Conservation (phyloP, 2,888 invertebrate genomes). For the Megastigmus dorsalis region DNA sequence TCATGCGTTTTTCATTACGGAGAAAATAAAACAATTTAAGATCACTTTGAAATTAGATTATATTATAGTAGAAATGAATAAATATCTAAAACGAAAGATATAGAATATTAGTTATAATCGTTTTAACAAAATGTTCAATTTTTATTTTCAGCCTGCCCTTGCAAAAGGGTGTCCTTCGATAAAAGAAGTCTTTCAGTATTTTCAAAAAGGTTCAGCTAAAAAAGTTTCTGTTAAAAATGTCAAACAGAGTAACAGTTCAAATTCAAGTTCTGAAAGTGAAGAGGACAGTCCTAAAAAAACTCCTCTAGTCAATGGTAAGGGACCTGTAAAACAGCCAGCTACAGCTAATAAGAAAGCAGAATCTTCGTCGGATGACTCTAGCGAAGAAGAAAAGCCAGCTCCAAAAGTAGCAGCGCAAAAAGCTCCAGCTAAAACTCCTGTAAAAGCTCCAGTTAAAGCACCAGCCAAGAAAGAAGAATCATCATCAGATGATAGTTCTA, state of each 20-base stretch:
- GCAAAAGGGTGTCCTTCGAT: slow-evolving; percentile 81
- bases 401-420: slow-evolving; percentile 53
- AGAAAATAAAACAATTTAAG: not conserved
- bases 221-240: slow-evolving; percentile 72
- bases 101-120: too few species aligned
- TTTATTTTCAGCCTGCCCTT: slow-evolving; percentile 77
- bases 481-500: slow-evolving; percentile 51
- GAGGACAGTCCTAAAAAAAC: slow-evolving; percentile 62
- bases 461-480: slow-evolving; percentile 59
- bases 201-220: slow-evolving; percentile 75
- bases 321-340: slow-evolving; percentile 55
- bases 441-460: slow-evolving; percentile 62
- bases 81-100: too few species aligned
- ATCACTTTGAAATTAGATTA: too few species aligned
- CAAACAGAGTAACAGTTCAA: slow-evolving; percentile 67
- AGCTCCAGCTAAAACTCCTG: slow-evolving; percentile 56
- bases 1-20: not conserved
- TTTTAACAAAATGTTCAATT: too few species aligned
- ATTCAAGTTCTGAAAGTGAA: slow-evolving; percentile 71
- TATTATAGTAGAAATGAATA: too few species aligned
- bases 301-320: slow-evolving; percentile 62
- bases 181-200: slow-evolving; percentile 78
- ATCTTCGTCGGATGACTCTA: slow-evolving; percentile 71
- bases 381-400: slow-evolving; percentile 65
- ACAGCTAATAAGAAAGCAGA: slow-evolving; percentile 54